Conservation (phyloP, 2,797 vertebrate genomes). For the Forpus xanthops region DNA sequence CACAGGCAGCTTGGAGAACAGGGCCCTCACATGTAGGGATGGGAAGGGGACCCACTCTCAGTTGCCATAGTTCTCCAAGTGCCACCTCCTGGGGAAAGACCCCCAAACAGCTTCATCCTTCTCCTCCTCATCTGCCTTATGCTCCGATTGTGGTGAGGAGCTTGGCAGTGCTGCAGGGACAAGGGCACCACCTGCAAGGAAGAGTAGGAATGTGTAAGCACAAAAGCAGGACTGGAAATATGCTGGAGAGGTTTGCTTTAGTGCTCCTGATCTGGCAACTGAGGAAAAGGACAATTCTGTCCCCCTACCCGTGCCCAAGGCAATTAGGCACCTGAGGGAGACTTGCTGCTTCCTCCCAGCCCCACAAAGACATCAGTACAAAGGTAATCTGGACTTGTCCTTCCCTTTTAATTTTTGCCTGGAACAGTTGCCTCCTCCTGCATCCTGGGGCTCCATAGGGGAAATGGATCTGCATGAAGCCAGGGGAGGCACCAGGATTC, state of each 20-base stretch:
- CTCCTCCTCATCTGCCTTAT: neutral
- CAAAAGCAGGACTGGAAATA: neutral
- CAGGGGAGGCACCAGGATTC: neutral
- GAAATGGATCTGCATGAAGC: neutral
- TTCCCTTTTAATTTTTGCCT: neutral
- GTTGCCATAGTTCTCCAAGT: neutral
- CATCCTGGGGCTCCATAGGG: neutral
- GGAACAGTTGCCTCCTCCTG: neutral
- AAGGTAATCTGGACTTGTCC: neutral
- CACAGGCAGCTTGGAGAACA: neutral
- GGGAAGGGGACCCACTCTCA: too few species aligned
- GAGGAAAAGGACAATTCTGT: neutral
- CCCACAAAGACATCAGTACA: neutral
- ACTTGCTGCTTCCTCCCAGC: neutral
- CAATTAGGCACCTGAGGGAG: neutral
- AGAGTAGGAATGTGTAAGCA: rapidly evolving
- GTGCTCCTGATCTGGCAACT: neutral
- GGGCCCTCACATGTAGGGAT: neutral
- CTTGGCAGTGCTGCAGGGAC: neutral
- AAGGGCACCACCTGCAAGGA: rapidly evolving
- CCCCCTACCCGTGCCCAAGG: neutral
- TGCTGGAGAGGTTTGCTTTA: neutral
- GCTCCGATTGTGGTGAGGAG: neutral
- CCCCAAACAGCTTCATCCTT: neutral
- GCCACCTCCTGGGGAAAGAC: neutral